phyloP scores from a whole-genome alignment of 2,113 vertebrate species.

The Sebastes schlegelii region DNA sequence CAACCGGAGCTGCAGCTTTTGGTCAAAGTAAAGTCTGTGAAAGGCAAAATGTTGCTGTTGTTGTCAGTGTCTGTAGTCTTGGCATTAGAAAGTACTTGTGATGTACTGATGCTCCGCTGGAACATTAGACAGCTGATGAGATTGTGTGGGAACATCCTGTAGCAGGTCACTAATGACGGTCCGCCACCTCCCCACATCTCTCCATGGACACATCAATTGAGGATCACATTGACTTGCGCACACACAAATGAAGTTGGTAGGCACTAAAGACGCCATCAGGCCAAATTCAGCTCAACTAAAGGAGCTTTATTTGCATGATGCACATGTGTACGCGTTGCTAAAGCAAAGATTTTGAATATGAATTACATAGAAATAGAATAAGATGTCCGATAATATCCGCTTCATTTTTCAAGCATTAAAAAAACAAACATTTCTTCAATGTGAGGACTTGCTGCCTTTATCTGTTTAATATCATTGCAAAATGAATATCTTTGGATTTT shows the following conservation, averaged over 20 bases:
- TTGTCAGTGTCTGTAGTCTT: background rate
- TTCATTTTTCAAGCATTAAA: background rate
- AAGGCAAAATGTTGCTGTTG: background rate
- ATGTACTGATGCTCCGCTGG: constrained; percentile 24
- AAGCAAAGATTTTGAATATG: background rate
- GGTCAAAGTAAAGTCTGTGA: background rate
- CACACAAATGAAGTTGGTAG: too few species aligned
- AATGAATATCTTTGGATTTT: background rate
- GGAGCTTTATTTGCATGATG: background rate
- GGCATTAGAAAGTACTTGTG: background rate
- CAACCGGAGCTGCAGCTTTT: background rate
- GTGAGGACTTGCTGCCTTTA: background rate
- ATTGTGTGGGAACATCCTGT: constrained; percentile 64
- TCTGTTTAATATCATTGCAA: too few species aligned
- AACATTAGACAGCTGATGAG: constrained; percentile 30
- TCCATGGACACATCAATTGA: background rate
- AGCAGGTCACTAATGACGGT: constrained; percentile 48
- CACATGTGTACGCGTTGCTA: background rate
- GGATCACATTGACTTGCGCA: background rate
- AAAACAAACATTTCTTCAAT: background rate
- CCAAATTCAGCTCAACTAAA: background rate
- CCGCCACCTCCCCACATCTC: background rate
- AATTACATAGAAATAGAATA: background rate
- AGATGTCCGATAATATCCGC: background rate
- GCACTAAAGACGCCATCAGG: too few species aligned